Evolutionary conservation across 2,797 vertebrate genomes (phyloP).

Genomic region (Pristis pectinata): DNA sequence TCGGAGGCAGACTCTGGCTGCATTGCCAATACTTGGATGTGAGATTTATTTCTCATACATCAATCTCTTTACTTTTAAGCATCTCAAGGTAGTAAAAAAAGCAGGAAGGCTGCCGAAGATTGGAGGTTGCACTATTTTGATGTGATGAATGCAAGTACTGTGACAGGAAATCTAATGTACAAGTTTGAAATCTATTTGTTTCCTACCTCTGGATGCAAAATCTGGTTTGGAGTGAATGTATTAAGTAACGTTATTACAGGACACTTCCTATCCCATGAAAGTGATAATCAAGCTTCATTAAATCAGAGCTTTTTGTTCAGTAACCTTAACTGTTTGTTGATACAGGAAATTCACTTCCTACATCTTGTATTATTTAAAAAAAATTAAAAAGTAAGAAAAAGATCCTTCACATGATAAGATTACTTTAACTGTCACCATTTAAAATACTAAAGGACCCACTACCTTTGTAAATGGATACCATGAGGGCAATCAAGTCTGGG

Average conservation of each 20-base stretch:
- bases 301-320: background rate
- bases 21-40: background rate
- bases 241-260: background rate
- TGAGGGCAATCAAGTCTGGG: background rate
- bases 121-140: background rate
- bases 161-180: too few relatives aligned
- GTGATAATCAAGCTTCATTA: constrained; percentile 13
- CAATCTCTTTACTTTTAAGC: background rate
- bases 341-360: background rate
- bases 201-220: background rate
- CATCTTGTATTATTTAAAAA: background rate
- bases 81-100: background rate
- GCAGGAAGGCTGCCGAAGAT: background rate
- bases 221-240: background rate
- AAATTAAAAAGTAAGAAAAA: background rate
- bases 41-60: background rate
- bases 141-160: background rate
- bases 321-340: background rate
- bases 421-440: too few relatives aligned
- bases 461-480: background rate
- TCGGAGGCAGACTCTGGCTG: background rate
- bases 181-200: background rate
- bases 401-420: too few relatives aligned
- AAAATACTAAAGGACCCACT: too few relatives aligned
- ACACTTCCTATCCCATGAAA: background rate